phyloP scores from a whole-genome alignment of 2,888 invertebrate species.

The Teleogryllus oceanicus region DNA sequence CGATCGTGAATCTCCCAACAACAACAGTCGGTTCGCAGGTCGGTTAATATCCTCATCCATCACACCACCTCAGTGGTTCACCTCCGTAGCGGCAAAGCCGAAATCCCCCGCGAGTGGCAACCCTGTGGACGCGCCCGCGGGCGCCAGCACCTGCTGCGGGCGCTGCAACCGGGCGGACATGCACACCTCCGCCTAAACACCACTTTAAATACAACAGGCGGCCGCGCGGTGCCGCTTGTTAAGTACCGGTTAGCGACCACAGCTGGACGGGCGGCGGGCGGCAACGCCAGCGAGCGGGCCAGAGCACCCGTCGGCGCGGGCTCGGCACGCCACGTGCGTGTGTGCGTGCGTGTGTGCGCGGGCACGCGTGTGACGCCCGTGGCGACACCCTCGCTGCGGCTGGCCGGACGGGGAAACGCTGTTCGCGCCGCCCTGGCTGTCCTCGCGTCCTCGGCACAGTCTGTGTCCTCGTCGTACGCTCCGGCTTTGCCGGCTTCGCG shows the following conservation, averaged over 20 bases:
- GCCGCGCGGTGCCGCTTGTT: neutral
- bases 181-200: slow-evolving; percentile 18
- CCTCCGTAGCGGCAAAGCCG: too few species aligned
- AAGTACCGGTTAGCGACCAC: slow-evolving; percentile 9
- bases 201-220: neutral
- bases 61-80: too few species aligned
- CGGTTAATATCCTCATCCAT: too few species aligned
- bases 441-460: too few species aligned
- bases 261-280: neutral
- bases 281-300: neutral
- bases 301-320: neutral
- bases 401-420: too few species aligned
- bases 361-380: neutral
- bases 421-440: too few species aligned
- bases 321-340: neutral
- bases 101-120: neutral
- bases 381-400: neutral
- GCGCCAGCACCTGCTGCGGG: neutral
- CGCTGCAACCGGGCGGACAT: neutral
- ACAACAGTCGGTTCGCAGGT: too few species aligned
- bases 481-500: too few species aligned
- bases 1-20: too few species aligned
- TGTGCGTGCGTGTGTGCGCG: neutral
- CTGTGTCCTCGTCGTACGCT: too few species aligned
- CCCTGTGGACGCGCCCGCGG: neutral